phyloP scores from a whole-genome alignment of 2,888 invertebrate species.

The Philereme vetulata region DNA sequence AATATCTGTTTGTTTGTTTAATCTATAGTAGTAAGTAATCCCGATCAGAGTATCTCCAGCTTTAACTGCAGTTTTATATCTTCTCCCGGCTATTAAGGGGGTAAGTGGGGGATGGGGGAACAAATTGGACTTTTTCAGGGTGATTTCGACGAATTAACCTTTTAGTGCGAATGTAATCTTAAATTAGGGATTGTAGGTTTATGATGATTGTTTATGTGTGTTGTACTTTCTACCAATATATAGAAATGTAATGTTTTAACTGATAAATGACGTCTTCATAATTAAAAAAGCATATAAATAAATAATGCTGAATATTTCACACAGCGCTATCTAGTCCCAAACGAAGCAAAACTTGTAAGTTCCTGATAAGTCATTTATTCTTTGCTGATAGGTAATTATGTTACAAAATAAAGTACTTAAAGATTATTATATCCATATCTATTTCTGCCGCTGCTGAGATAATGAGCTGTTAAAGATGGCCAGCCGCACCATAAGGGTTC shows the following conservation, averaged over 20 bases:
- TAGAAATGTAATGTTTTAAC: too few relatives aligned
- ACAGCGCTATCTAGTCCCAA: too few relatives aligned
- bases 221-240: not conserved
- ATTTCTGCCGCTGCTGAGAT: too few relatives aligned
- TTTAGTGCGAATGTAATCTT: constrained; percentile 39
- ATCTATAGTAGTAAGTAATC: constrained; percentile 42
- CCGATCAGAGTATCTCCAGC: constrained; percentile 35
- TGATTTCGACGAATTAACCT: constrained; percentile 34
- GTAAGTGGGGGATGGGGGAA: constrained; percentile 36
- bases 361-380: too few relatives aligned
- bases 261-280: too few relatives aligned
- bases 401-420: too few relatives aligned
- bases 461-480: too few relatives aligned
- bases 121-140: constrained; percentile 44
- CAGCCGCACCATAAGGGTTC: not conserved
- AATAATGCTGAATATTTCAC: too few relatives aligned
- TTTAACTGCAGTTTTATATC: constrained; percentile 61
- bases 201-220: constrained; percentile 33
- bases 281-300: too few relatives aligned
- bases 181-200: constrained; percentile 35
- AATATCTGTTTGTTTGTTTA: constrained; percentile 8
- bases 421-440: too few relatives aligned
- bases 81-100: constrained; percentile 49
- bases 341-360: too few relatives aligned
- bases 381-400: too few relatives aligned